Base-by-base conservation (phyloP, 2,113 vertebrate genomes). In the Zapus hudsonius region DNA sequence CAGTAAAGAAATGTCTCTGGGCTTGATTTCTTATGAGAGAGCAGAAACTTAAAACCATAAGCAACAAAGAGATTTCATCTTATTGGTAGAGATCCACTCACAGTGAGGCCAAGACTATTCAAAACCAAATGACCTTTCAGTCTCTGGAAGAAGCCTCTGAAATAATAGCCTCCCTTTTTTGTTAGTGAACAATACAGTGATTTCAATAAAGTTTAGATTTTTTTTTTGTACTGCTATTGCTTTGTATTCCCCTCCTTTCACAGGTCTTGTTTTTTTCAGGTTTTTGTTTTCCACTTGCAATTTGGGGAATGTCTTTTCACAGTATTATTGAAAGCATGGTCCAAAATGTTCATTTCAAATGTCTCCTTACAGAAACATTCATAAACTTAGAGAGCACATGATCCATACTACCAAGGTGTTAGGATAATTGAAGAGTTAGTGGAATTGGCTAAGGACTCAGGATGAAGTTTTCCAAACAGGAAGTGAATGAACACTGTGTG, bases 11-110 rank as follows among this genome's bases (percentile, higher is more conserved):
- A 96, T 90, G 89, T 94, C 87, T 96, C 78, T 84, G 80, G 75
- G 88, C 93, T 95, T 93, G 96, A 97, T 97, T 97, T 97, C 97
- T 96, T 92, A 92, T n/a, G n/a, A 81, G 96, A 94, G 96, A 95
- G 89, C 74, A 93, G 96, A 97, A 97, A 97, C 61, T 40, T 96
- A 97, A 87, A 97, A 94, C 90, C 91, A 92, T 57, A 95, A 79
- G 94, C 19, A 31, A 97, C 91, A 97, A 96, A 97, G 92, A 96
- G 94, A 95, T 88, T 97, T 97, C 70, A 95, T 96, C 96, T 96
- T 97, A 95, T 63, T 69, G 66, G 66, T 66, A 95, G 88, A 69
- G 92, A 89, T 64, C 92, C 73, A 95, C 64, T 85, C 93, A 85
- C 47, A 57, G 42, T 25, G 91, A 90, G 88, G 36, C 90, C 86